A percentile compares a stretch with the other conserved stretches of the same genome.
These are phyloP conservation scores for Ophion ellenae DNA, from an alignment of 2,888 invertebrate species.

Conservation along the genomic window DNA sequence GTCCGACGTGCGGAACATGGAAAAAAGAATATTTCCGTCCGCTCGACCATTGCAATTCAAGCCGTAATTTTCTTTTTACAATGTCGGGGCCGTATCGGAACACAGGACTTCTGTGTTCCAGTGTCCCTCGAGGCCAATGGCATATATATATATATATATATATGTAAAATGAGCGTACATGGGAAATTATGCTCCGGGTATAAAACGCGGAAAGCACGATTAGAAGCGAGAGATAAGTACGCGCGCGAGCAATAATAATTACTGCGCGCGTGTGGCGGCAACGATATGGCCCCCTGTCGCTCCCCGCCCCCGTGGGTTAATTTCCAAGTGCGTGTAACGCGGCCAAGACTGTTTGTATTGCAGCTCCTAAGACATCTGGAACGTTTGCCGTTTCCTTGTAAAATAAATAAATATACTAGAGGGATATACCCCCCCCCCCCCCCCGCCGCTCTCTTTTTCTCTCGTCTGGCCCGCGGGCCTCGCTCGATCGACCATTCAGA, in stretches of 20 bases:
- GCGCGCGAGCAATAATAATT: slow-evolving; percentile 61
- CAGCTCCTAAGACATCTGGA: slow-evolving; percentile 54
- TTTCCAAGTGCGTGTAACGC: slow-evolving; percentile 51
- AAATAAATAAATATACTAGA: slow-evolving; percentile 39
- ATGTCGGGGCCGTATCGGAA: no score
- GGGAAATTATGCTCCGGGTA: slow-evolving; percentile 4
- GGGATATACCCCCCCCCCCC: neutral
- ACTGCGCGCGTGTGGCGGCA: slow-evolving; percentile 26
- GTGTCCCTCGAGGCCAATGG: slow-evolving; percentile 19
- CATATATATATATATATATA: neutral
- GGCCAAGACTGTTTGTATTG: slow-evolving; percentile 34
- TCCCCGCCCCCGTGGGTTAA: slow-evolving; percentile 38
- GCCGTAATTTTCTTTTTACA: no score
- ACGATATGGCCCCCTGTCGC: neutral
- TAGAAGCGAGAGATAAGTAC: slow-evolving; percentile 55
- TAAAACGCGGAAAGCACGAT: slow-evolving; percentile 55
- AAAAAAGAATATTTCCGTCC: slow-evolving; percentile 45
- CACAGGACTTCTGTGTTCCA: neutral
- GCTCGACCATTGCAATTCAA: no score
- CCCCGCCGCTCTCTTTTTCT: neutral
- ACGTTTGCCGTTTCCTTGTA: slow-evolving; percentile 48
- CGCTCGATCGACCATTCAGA: slow-evolving; percentile 42
- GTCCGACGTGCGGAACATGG: no score
- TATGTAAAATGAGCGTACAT: slow-evolving; percentile 21
- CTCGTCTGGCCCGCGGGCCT: neutral